Evolutionary conservation across 2,888 invertebrate species (phyloP), one percentile per base, ranked within the genome.

Genomic region (Spodoptera picta): DNA sequence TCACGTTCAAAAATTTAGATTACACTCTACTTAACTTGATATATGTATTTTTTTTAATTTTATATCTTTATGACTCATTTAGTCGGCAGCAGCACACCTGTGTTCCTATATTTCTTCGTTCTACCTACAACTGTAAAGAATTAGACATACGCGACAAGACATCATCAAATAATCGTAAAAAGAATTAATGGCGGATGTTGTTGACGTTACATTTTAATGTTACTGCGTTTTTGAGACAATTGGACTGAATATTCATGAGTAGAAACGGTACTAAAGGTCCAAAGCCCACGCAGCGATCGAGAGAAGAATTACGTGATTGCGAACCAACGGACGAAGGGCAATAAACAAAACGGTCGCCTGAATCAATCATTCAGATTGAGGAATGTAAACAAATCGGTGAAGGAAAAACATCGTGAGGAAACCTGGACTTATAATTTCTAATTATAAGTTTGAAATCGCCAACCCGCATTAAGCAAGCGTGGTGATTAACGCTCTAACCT

Each of bases 121-220:
- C 44, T 11, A 59, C 14, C 41, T 23, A 47, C 24, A 61, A 36
- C 10, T 60, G 49, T 51, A 47, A 56, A 70, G 23, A 60, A 56
- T 46, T 70, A 52, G 36, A 72, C 44, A 61, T 57, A 57, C 31
- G 50, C 53, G 53, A 66, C 56, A 61, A 46, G 72, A 68, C 73
- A 74, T 82, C 73, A 82, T 88, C 84, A 84, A 86, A 87, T 83
- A 83, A 82, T 83, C 86, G 80, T 87, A 65, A 82, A 85, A 85
- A 83, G 65, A 79, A 82, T 87, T 86, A 85, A 88, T 84, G 80
- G 86, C 88, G 88, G 87, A 90, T 86, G 88, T 83, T 77, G 81
- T 81, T 69, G 78, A 83, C 85, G 83, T 82, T 83, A 82, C 80
- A 80, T 86, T 88, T 85, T 81, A 84, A 83, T 87, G 86, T 89